Evolutionary conservation across 2,888 invertebrate species (phyloP), one percentile per base, ranked within the genome.

Genomic region (Atethmia centrago): DNA sequence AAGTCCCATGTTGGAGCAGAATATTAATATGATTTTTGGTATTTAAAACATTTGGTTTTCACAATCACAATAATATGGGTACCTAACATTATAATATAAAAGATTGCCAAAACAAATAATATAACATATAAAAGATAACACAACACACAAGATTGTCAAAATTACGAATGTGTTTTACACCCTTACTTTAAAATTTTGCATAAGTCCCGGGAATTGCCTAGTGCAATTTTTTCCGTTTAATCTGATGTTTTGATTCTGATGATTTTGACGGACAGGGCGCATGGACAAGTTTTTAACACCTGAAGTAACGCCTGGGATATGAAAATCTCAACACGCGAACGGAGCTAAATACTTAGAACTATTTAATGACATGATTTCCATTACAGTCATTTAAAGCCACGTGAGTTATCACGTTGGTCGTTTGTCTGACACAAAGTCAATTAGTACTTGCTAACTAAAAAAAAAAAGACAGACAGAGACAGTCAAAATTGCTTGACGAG

Each of bases 361-460:
- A 45, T 40, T 55, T 28, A 67, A 31, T n/a, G 2, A 31, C 1
- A 45, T 62, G 7, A 53, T 66, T 69, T 62, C 21, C 64, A 36
- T 36, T 28, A 31, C 16, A 12, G 47, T 49, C 12, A 36, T n/a
- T 53, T 25, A 36, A 25, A 3, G 12, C 40, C 55, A 68, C 70
- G 63, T 77, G 56, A 68, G 56, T 8, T 25, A 51, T 59, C 51
- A 70, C 63, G 58, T 70, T 58, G 28, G 3, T 67, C 31, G 45
- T 73, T 80, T 56, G 45, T 42, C 42, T 74, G 73, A 74, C 19
- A 55, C 16, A 70, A 59, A 63, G 49, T 59, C 75, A 75, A 74
- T 79, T 74, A 80, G 55, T 62, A 31, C 9, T n/a, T n/a, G n/a
- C n/a, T n/a, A n/a, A n/a, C n/a, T n/a, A n/a, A n/a, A n/a, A n/a